Evolutionary conservation across 2,797 vertebrate genomes (phyloP).

Genomic region (Carapus acus): DNA sequence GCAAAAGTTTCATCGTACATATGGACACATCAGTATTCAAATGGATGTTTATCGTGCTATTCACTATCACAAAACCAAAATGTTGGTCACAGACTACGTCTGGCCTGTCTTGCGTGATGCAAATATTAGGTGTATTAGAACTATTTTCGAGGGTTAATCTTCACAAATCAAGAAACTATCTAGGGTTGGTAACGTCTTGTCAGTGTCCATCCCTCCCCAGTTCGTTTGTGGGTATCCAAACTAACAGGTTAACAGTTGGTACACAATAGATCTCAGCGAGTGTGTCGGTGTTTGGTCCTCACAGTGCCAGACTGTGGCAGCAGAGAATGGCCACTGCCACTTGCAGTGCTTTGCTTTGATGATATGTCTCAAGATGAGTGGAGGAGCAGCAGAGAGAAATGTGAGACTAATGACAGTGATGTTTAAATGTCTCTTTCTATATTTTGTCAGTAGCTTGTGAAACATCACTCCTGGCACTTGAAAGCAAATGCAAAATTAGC

Average conservation of each 20-base stretch:
- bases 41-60: no score
- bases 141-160: no score
- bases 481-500: neutral
- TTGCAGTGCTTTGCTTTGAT: slow-evolving; percentile 1
- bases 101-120: no score
- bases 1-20: no score
- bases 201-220: no score
- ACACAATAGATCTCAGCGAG: neutral
- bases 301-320: neutral
- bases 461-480: neutral
- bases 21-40: slow-evolving; percentile 3
- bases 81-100: no score
- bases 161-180: no score
- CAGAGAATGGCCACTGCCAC: neutral
- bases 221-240: neutral
- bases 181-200: no score
- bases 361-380: slow-evolving; percentile 2
- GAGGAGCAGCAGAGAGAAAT: neutral
- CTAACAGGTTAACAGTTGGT: neutral
- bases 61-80: no score
- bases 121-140: no score
- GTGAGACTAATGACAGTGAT: neutral
- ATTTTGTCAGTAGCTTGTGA: neutral
- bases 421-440: neutral
- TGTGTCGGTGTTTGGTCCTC: slow-evolving; percentile 5